These are phyloP conservation scores for Cydia pomonella DNA, from an alignment of 1,140 invertebrate genomes.

Conservation along the genomic window DNA sequence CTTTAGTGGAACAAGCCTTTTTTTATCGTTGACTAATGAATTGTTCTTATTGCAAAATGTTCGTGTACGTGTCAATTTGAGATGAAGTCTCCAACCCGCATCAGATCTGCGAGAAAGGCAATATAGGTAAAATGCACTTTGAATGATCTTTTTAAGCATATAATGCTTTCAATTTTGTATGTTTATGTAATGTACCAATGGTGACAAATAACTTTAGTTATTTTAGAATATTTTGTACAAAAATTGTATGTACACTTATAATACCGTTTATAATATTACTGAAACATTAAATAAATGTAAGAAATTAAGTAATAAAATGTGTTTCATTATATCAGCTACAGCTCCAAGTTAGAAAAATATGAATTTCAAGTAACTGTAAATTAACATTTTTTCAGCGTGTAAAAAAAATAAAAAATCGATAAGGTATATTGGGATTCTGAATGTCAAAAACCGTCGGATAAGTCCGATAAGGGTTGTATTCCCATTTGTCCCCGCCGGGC, in stretches of 20 bases:
- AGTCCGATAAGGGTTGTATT: too few relatives aligned
- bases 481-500: too few relatives aligned
- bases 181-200: constrained; percentile 47
- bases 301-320: constrained; percentile 27
- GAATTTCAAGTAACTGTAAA: too few relatives aligned
- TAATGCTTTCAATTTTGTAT: constrained; percentile 66
- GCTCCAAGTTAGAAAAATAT: too few relatives aligned
- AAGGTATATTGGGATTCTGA: too few relatives aligned
- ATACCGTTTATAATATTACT: constrained; percentile 38
- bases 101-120: not conserved
- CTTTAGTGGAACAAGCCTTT: constrained; percentile 6
- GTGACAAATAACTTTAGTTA: constrained; percentile 68
- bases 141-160: constrained; percentile 70
- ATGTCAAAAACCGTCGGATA: too few relatives aligned
- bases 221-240: constrained; percentile 70
- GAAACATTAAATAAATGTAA: constrained; percentile 31
- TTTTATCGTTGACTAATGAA: constrained; percentile 3
- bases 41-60: not conserved
- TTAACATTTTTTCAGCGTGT: too few relatives aligned
- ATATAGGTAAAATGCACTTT: constrained; percentile 45
- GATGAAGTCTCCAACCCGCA: not conserved
- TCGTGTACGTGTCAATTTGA: not conserved
- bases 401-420: too few relatives aligned
- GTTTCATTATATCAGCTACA: not conserved
- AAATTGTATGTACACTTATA: constrained; percentile 65